Evolutionary conservation across 2,113 vertebrate genomes (phyloP), one percentile per base, ranked within the genome.

Genomic region (Prolemur simus): DNA sequence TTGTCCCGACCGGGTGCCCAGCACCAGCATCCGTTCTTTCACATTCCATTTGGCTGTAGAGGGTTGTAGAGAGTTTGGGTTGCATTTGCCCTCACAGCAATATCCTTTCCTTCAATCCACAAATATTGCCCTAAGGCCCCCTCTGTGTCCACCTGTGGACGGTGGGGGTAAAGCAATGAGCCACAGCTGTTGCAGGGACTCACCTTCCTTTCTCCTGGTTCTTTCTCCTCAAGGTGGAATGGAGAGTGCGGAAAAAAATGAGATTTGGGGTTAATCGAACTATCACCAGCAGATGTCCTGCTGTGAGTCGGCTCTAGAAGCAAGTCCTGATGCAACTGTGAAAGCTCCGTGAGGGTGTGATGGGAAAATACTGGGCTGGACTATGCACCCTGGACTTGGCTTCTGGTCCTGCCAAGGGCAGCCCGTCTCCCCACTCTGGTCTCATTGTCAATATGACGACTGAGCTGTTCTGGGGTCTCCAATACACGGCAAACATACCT

Each of bases 261-360:
- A 92, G 45, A 18, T 5, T 5, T 68, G 11, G 52, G 34, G 37
- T 63, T 42, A 54, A 25, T 0, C 8, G 34, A 27, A 27, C 25
- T 42, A 2, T 27, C 64, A 34, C 25, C 47, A 1, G 15, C 6
- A 14, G 42, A 8, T 5, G 63, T 39, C 13, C 56, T 27, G 7
- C 7, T 25, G 37, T 6, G 4, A 21, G 15, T 39, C 6, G 89
- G 13, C n/a, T 68, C 29, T 3, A n/a, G 63, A 80, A 45, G 14
- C n/a, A 4, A 0, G 3, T 25, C 14, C 54, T 66, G 12, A 18
- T 5, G 7, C 2, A 25, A 6, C 14, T 7, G 47, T 17, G 6
- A 20, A 34, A 14, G 39, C n/a, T 42, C 27, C 39, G 13, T 1
- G 6, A 42, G 58, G 23, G 4, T 15, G 10, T 27, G 23, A 6